Conservation (phyloP, 2,113 vertebrate genomes). For the Pavo muticus region DNA sequence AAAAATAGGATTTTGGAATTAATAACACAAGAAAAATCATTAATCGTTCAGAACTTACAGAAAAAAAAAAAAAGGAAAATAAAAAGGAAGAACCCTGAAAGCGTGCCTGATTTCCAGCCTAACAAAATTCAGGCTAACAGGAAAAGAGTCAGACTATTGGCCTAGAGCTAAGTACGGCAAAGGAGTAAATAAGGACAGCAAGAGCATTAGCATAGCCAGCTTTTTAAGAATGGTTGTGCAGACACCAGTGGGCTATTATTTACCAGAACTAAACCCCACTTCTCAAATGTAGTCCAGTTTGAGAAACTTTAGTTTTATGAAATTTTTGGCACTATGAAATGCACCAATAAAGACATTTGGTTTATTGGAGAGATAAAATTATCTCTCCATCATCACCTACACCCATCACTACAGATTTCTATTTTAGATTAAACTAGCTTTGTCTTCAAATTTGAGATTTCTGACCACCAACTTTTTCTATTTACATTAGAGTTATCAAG, state of each 20-base stretch:
- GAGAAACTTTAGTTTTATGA: neutral
- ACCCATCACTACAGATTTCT: neutral
- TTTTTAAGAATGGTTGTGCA: neutral
- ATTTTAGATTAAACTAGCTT: neutral
- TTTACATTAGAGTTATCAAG: neutral
- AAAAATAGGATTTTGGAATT: neutral
- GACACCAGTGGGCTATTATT: neutral
- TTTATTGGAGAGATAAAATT: neutral
- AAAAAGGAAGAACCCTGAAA: neutral
- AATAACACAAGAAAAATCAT: neutral
- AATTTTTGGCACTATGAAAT: neutral
- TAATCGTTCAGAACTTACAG: neutral
- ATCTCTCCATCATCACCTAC: neutral
- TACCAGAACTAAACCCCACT: neutral
- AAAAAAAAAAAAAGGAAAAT: fast-evolving
- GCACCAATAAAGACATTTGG: fast-evolving
- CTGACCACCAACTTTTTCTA: neutral
- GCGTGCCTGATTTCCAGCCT: neutral
- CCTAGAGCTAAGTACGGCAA: neutral
- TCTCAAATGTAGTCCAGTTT: neutral
- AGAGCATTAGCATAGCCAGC: neutral
- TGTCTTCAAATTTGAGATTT: neutral
- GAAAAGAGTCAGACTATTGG: neutral
- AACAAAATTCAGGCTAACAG: neutral
- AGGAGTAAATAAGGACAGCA: neutral